phyloP scores from a whole-genome alignment of 2,797 vertebrate species.

The Labroides dimidiatus region DNA sequence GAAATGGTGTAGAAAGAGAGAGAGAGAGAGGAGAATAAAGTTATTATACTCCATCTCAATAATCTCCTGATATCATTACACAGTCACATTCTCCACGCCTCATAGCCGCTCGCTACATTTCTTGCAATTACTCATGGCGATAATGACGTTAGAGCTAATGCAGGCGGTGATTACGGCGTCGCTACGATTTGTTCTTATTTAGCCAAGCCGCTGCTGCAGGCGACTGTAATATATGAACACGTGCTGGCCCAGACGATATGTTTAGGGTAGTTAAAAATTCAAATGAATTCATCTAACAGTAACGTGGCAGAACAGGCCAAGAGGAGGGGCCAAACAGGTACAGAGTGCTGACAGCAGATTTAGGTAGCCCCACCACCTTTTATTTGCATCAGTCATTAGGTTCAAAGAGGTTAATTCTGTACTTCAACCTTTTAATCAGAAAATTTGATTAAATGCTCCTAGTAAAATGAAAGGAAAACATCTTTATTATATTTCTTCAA shows the following conservation, averaged over 20 bases:
- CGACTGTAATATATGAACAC: slow-evolving; percentile 26
- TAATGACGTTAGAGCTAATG: slow-evolving; percentile 62
- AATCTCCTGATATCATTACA: slow-evolving; percentile 60
- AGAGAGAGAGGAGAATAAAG: slow-evolving; percentile 27
- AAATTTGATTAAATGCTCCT: too few species aligned
- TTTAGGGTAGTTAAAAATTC: slow-evolving; percentile 32
- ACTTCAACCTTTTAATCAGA: too few species aligned
- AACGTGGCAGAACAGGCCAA: slow-evolving; percentile 24
- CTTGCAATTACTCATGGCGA: slow-evolving; percentile 48
- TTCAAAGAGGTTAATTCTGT: not conserved
- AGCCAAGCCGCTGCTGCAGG: slow-evolving; percentile 27
- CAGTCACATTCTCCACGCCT: slow-evolving; percentile 43
- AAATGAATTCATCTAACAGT: slow-evolving; percentile 32
- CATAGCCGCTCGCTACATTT: slow-evolving; percentile 46
- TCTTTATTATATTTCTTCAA: too few species aligned
- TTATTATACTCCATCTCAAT: slow-evolving; percentile 62
- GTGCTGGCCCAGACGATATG: slow-evolving; percentile 9
- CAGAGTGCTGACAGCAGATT: not conserved
- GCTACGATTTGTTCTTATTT: slow-evolving; percentile 57
- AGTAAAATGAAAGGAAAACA: too few species aligned
- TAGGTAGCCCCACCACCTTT: too few species aligned
- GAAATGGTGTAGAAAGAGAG: not conserved
- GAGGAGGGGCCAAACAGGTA: slow-evolving; percentile 10
- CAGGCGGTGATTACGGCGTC: slow-evolving; percentile 46
- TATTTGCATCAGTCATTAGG: not conserved